Base-by-base conservation (phyloP, 2,797 vertebrate species). In the Oceanodroma leucorhoa region DNA sequence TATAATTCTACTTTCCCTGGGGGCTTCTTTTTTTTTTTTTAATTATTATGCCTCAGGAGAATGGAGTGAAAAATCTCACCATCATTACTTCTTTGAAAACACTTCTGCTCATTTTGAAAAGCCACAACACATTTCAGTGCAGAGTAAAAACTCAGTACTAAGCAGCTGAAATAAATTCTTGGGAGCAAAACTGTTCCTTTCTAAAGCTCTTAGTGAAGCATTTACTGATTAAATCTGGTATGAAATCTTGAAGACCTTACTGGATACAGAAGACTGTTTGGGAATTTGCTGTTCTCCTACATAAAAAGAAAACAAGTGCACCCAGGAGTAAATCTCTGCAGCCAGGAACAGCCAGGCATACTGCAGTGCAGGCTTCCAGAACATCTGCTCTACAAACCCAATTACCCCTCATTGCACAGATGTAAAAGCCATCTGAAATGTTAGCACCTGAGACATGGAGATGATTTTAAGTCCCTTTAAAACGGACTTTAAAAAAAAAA, bases 381-480 rank as follows among this genome's bases (percentile, higher is more conserved):
- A 96, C 95, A 96, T 95, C 96, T 97, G 96, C 62, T 96, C 90
- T 58, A 94, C 79, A 94, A 95, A 94, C 89, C 82, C 93, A 94
- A 95, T 95, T 97, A 96, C 89, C 73, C 64, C 70, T 88, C 60
- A 17, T 6, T 60, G 94, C 83, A 93, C 72, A 90, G 78, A 92
- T 84, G 91, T 76, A 91, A 88, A 92, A 96, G 73, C 50, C 58
- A 94, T 80, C 29, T 78, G 80, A 96, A 91, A 94, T 76, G 53
- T 6, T 80, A 91, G 78, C 89, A 94, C 78, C 72, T 89, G 65
- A 85, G 81, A 89, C 76, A 79, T 3, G 30, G 45, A 78, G 66
- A 82, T 9, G 23, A 95, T 90, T 80, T 87, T 24, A 89, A 88
- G 45, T 38, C 43, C 23, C 57, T 88, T 91, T 70, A 89, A 96